Base-by-base conservation (phyloP, 2,797 vertebrate genomes). In the Cetoscarus ocellatus region DNA sequence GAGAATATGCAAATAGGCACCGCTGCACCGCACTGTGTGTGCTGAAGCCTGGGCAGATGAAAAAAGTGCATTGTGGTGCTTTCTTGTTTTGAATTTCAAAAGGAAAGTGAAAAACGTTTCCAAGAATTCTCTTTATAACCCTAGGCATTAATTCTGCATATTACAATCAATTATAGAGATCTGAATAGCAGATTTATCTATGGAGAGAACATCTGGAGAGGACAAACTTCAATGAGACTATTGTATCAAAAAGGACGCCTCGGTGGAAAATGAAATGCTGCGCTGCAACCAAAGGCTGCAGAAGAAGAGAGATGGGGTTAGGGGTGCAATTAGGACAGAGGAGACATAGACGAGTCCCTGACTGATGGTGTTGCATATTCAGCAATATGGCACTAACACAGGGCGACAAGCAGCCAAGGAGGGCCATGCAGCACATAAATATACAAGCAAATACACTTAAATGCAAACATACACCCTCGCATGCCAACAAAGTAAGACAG, bases 121-220 rank as follows among this genome's bases (percentile, higher is more conserved):
- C 79, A 85, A 89, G 86, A 85, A 92, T 88, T 92, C 90, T 90
- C 86, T 93, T 93, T 91, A 91, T 90, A 91, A 91, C 88, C 92
- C 75, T 61, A 77, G 80, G 90, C 88, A 93, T 93, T 90, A 92
- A 94, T 91, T 92, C 88, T 94, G 89, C 90, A 93, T 93, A 92
- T 90, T 93, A 93, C 80, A 87, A 92, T 92, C 92, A 93, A 94
- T 94, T 94, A 94, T 91, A 93, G 82, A 92, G 91, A 94, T 93
- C 86, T 92, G 92, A 94, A 94, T 91, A 90, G 75, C 69, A 86
- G 80, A 90, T 92, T 91, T 91, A 90, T 92, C 91, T 91, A 83
- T 84, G 83, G 88, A 90, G 89, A 88, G 82, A 92, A 94, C 91
- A 93, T 94, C 91, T 93, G 88, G 91, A 92, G 87, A 86, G 79